Conservation (phyloP, 2,888 invertebrate species). For the Drosophila melanosoma region DNA sequence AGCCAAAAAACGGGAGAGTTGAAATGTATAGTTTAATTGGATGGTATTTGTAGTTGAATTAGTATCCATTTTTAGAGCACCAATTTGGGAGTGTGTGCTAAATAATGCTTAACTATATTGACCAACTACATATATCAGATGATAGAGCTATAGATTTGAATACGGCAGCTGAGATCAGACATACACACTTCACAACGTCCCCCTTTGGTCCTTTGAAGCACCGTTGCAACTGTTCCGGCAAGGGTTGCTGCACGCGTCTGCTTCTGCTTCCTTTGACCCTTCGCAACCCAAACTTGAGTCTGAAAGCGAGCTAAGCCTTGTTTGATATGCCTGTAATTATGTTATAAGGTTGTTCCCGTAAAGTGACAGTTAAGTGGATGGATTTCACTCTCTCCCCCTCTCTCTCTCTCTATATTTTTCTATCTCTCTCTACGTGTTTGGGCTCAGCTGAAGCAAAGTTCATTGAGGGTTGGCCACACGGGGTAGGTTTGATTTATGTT, state of each 20-base stretch:
- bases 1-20: not conserved
- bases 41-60: not conserved
- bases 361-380: constrained; percentile 75
- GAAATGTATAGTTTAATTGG: not conserved
- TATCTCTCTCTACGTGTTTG: constrained; percentile 5
- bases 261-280: constrained; percentile 31
- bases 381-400: not conserved
- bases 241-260: constrained; percentile 32
- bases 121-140: not conserved
- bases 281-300: constrained; percentile 23
- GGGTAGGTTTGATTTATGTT: constrained; percentile 55
- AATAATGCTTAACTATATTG: not conserved
- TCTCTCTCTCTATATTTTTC: not conserved
- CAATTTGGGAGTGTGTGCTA: not conserved
- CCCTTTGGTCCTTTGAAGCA: constrained; percentile 8
- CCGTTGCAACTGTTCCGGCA: constrained; percentile 16
- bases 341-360: constrained; percentile 74
- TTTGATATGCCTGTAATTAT: constrained; percentile 79
- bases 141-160: not conserved
- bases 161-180: not conserved
- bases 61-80: not conserved
- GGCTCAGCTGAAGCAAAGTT: constrained; percentile 12
- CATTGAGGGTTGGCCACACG: constrained; percentile 42
- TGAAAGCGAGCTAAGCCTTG: constrained; percentile 56
- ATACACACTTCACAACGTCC: not conserved